A percentile compares a stretch with the other conserved stretches of the same genome.
Conservation (phyloP, 1,140 invertebrate genomes). For the Ceratosolen fusciceps region DNA sequence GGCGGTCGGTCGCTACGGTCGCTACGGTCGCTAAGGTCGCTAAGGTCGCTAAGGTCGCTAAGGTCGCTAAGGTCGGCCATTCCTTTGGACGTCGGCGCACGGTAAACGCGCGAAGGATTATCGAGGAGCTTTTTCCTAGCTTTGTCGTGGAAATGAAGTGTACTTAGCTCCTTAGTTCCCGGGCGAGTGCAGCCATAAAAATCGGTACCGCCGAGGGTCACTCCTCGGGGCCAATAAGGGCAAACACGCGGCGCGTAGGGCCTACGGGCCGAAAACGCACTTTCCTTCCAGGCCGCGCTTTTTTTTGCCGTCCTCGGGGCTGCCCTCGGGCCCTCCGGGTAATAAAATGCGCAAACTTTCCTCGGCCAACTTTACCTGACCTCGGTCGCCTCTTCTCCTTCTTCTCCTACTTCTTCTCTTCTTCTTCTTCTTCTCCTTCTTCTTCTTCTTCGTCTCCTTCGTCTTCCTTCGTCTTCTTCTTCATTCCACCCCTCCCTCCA, state of each 20-base stretch:
- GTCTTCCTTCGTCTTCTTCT: no score
- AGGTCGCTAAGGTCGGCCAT: neutral
- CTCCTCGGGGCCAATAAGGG: conserved; percentile 11
- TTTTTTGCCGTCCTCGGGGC: neutral
- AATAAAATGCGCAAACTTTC: conserved; percentile 39
- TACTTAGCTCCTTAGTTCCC: conserved; percentile 47
- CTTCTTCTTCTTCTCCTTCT: no score
- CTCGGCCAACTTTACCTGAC: conserved; percentile 1
- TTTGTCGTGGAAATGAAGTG: conserved; percentile 49
- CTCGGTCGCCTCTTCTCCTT: neutral
- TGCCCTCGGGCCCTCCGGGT: conserved; percentile 7
- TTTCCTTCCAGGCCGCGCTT: conserved; percentile 17
- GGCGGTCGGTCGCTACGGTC: no score
- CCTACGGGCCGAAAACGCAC: neutral
- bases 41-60: no score
- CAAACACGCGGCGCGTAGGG: conserved; percentile 12
- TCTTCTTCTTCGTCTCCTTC: no score
- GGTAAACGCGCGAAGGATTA: conserved; percentile 50
- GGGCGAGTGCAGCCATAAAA: conserved; percentile 16
- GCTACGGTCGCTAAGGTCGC: no score
- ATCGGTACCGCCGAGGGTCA: neutral
- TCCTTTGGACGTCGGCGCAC: neutral
- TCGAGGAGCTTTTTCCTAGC: conserved; percentile 44
- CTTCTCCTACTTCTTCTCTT: no score
- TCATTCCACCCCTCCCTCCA: no score